Evolutionary conservation across 1,140 invertebrate genomes (phyloP).

Genomic region (Bilobella aurantiaca): DNA sequence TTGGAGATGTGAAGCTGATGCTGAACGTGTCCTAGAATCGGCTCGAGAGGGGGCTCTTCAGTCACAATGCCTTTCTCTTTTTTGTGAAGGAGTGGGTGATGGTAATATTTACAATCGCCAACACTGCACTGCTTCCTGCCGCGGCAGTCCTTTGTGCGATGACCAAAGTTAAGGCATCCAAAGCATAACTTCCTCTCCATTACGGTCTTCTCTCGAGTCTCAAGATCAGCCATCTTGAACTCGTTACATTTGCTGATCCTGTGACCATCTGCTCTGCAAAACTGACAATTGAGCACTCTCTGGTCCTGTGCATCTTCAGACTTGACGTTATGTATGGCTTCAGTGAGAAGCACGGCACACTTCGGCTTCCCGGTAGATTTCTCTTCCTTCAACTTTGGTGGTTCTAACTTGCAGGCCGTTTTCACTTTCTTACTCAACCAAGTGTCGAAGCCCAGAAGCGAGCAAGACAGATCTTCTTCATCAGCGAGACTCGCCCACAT

Average conservation of each 20-base stretch:
- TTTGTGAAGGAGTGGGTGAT: conserved; percentile 13
- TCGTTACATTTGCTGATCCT: background rate
- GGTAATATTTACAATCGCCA: background rate
- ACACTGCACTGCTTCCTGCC: background rate
- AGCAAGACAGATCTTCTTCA: no score
- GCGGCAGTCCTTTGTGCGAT: background rate
- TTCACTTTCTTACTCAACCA: background rate
- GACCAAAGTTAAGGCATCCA: background rate
- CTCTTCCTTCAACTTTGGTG: background rate
- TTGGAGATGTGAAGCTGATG: background rate
- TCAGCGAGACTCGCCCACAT: background rate
- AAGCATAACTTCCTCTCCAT: conserved; percentile 8
- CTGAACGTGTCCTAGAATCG: background rate
- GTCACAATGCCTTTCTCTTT: no score
- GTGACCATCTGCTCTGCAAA: background rate
- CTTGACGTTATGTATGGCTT: no score
- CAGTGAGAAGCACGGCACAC: background rate
- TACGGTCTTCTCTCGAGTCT: background rate
- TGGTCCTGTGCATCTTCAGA: background rate
- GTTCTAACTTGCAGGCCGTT: background rate
- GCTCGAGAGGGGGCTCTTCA: background rate
- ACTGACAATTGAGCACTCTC: background rate
- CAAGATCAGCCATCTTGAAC: background rate
- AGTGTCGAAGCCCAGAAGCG: background rate
- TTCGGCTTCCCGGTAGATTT: background rate